Conservation (phyloP, 2,888 invertebrate genomes). For the Stegophylla sp. region DNA sequence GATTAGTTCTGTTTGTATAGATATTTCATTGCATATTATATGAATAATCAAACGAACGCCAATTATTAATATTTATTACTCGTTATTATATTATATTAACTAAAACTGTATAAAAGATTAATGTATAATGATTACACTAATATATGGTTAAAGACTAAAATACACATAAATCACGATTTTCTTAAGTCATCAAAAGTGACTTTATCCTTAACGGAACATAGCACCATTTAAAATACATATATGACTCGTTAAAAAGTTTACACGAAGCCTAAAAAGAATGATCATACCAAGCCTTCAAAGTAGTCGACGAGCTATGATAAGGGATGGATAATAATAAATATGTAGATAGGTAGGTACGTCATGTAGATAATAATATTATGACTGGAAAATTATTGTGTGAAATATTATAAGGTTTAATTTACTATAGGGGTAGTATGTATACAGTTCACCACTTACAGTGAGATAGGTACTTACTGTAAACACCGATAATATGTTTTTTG, state of each 20-base stretch:
- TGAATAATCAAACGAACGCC: neutral
- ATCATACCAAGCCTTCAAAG: conserved; percentile 32
- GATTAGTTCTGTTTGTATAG: conserved; percentile 9
- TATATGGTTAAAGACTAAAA: conserved; percentile 28
- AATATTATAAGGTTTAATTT: neutral
- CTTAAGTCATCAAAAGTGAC: conserved; percentile 37
- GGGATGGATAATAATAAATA: conserved; percentile 2
- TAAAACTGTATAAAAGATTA: conserved; percentile 48
- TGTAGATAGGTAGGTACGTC: too few species aligned
- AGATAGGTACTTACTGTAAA: neutral
- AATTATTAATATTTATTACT: neutral
- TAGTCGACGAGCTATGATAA: conserved; percentile 30
- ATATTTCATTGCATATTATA: conserved; percentile 6
- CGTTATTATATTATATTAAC: conserved; percentile 40
- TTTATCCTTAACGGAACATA: conserved; percentile 56
- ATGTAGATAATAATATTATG: too few species aligned
- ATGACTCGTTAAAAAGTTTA: conserved; percentile 20
- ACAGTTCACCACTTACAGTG: neutral
- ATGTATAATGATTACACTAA: conserved; percentile 51
- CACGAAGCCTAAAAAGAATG: conserved; percentile 44
- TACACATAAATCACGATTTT: conserved; percentile 55
- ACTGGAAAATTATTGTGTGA: too few species aligned
- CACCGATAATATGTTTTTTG: neutral
- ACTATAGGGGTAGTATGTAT: neutral
- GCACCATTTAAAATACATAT: conserved; percentile 55